Percentiles rank a stretch among this genome's conserved stretches.
phyloP scores from a whole-genome alignment of 1,140 invertebrate species.

The Hycleus cichorii region DNA sequence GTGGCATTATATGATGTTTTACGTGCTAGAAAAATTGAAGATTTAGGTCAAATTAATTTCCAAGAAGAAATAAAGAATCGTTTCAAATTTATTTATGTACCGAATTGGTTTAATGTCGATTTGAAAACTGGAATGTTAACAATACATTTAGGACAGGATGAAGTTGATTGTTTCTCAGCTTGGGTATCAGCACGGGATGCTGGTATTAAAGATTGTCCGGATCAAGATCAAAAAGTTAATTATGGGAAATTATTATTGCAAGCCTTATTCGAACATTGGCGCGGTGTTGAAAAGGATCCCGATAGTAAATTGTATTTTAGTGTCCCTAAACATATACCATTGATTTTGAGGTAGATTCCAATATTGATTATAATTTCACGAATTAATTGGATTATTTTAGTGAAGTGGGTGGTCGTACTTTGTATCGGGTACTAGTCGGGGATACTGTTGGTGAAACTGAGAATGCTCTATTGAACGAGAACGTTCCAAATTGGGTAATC shows the following conservation, averaged over 20 bases:
- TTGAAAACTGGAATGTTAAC: slow-evolving; percentile 98
- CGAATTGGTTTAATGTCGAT: slow-evolving; percentile 99
- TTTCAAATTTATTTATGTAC: slow-evolving; percentile 92
- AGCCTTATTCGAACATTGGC: slow-evolving; percentile 95
- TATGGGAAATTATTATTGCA: slow-evolving; percentile 91
- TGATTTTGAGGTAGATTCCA: slow-evolving; percentile 79
- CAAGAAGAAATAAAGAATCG: slow-evolving; percentile 91
- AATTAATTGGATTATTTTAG: slow-evolving; percentile 45
- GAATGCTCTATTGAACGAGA: slow-evolving; percentile 85
- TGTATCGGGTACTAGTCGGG: slow-evolving; percentile 82
- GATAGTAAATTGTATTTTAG: slow-evolving; percentile 81
- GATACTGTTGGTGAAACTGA: slow-evolving; percentile 96
- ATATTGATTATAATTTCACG: background rate
- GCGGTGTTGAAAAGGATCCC: slow-evolving; percentile 57
- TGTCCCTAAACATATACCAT: slow-evolving; percentile 91
- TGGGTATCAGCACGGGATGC: slow-evolving; percentile 97
- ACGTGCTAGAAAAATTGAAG: slow-evolving; percentile 82
- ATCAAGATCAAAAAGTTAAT: slow-evolving; percentile 90
- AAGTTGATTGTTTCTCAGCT: slow-evolving; percentile 95
- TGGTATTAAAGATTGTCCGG: slow-evolving; percentile 68
- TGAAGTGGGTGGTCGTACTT: slow-evolving; percentile 89
- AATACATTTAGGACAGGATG: slow-evolving; percentile 93
- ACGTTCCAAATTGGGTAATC: slow-evolving; percentile 92
- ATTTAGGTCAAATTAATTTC: slow-evolving; percentile 86
- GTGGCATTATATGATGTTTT: slow-evolving; percentile 98